A percentile compares a stretch with the other conserved stretches of the same genome.
Conservation (phyloP, 2,888 invertebrate species). For the Drosophila tanythrix region DNA sequence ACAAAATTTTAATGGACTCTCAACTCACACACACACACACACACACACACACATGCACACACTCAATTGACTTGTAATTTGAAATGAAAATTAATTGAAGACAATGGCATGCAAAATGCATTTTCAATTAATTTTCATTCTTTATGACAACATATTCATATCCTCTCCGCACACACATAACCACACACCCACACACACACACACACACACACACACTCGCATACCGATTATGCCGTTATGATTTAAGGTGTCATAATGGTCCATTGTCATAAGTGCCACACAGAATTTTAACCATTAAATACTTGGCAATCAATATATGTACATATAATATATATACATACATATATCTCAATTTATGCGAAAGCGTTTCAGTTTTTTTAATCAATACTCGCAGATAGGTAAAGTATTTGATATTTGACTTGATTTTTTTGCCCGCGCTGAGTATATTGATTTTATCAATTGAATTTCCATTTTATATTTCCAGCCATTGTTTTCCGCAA, state of each 20-base stretch:
- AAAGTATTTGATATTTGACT: slow-evolving; percentile 50
- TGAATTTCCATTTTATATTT: slow-evolving; percentile 38
- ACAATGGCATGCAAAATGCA: slow-evolving; percentile 75
- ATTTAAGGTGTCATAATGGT: slow-evolving; percentile 76
- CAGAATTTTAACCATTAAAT: slow-evolving; percentile 63
- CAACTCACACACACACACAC: background rate
- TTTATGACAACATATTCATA: slow-evolving; percentile 52
- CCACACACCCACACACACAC: slow-evolving; percentile 18
- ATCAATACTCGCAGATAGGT: slow-evolving; percentile 39
- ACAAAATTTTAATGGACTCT: slow-evolving; percentile 15
- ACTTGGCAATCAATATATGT: slow-evolving; percentile 31
- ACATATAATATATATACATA: slow-evolving; percentile 15
- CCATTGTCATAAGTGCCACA: slow-evolving; percentile 66
- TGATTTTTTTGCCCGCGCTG: slow-evolving; percentile 22
- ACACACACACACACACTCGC: slow-evolving; percentile 11
- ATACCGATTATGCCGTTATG: slow-evolving; percentile 62
- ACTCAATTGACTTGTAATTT: slow-evolving; percentile 40
- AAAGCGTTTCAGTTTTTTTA: slow-evolving; percentile 42
- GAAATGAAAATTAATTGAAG: slow-evolving; percentile 78
- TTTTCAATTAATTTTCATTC: slow-evolving; percentile 77
- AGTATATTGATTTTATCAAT: slow-evolving; percentile 50
- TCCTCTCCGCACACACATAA: slow-evolving; percentile 11
- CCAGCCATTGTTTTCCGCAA: background rate
- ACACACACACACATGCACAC: background rate
- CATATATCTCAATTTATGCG: slow-evolving; percentile 8